phyloP scores from a whole-genome alignment of 2,888 invertebrate genomes.

The Cylindroiulus punctatus region DNA sequence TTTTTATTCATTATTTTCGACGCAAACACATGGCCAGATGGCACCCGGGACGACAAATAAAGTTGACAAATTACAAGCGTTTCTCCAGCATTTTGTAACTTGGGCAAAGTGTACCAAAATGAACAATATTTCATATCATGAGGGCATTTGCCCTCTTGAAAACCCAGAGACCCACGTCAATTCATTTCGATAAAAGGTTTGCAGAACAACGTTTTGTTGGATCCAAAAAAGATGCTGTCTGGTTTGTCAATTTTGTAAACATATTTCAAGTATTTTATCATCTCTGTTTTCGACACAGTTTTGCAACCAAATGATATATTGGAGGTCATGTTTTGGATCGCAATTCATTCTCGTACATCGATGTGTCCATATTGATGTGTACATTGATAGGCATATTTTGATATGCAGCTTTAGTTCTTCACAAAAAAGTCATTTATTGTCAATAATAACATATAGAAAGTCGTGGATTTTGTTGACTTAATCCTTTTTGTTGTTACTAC shows the following conservation, averaged over 20 bases:
- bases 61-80: background rate
- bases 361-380: too few species aligned
- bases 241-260: background rate
- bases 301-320: background rate
- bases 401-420: too few species aligned
- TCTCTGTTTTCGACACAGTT: background rate
- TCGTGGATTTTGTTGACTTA: too few species aligned
- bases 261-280: background rate
- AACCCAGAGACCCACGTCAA: background rate
- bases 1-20: constrained; percentile 36
- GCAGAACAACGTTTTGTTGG: background rate
- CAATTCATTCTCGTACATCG: background rate
- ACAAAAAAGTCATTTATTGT: too few species aligned
- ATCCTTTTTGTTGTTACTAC: too few species aligned
- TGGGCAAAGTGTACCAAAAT: background rate
- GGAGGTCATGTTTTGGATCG: background rate
- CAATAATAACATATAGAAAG: too few species aligned
- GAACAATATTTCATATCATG: constrained; percentile 7
- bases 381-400: too few species aligned
- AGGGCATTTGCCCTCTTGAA: background rate
- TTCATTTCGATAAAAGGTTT: background rate
- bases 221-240: background rate
- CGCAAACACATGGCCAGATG: constrained; percentile 4
- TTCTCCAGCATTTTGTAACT: background rate
- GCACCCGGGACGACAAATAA: background rate